These are phyloP conservation scores for Papilio elwesi DNA, from an alignment of 2,888 invertebrate species.

Conservation along the genomic window DNA sequence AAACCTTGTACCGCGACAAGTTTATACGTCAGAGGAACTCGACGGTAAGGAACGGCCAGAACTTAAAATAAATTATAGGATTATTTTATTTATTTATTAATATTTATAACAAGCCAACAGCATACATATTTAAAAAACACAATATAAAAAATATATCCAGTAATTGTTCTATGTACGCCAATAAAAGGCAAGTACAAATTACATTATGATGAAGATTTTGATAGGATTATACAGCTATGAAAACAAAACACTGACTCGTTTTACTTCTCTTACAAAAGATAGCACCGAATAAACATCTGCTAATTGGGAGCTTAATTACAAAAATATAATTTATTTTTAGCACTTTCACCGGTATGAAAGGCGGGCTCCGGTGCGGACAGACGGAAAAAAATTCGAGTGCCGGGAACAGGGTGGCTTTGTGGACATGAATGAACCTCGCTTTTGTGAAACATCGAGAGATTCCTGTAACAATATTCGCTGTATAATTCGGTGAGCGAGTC, in stretches of 20 bases:
- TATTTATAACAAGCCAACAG: too few species aligned
- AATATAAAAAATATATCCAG: too few species aligned
- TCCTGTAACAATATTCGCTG: neutral
- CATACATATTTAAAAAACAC: too few species aligned
- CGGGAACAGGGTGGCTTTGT: constrained; percentile 8
- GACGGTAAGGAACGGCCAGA: too few species aligned
- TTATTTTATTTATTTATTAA: too few species aligned
- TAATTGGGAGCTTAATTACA: constrained; percentile 28
- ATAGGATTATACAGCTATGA: neutral
- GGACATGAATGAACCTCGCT: constrained; percentile 23
- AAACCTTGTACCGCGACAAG: too few species aligned
- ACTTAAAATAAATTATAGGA: neutral
- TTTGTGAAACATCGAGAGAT: neutral
- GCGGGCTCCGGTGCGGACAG: neutral
- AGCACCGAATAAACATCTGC: neutral
- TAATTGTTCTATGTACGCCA: too few species aligned
- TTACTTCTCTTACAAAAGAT: constrained; percentile 7
- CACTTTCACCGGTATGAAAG: constrained; percentile 3
- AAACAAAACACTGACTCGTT: neutral
- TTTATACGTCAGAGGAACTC: too few species aligned
- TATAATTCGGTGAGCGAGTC: neutral
- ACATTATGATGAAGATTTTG: too few species aligned
- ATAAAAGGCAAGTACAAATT: too few species aligned
- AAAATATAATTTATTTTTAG: constrained; percentile 27
- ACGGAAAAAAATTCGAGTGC: constrained; percentile 19